Percentiles rank a stretch among this genome's conserved stretches.
Conservation (phyloP, 37 sponge, comb jelly and placozoan species). For the Halichondria panicea region DNA sequence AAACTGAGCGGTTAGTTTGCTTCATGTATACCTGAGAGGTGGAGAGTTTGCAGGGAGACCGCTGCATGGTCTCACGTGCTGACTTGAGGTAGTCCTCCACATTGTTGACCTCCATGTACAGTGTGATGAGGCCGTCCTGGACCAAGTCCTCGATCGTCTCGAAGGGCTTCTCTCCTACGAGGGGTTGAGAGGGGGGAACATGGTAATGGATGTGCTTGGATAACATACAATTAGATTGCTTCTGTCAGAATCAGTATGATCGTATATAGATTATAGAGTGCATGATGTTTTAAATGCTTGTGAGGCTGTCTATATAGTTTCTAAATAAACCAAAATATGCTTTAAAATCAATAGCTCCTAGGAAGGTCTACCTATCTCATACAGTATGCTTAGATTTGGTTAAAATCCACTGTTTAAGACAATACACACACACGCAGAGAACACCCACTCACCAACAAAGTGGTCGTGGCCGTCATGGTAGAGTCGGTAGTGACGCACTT, state of each 20-base stretch:
- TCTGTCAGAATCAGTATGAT: not conserved
- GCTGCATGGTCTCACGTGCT: slow-evolving; percentile 27
- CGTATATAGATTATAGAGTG: not conserved
- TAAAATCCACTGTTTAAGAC: too few relatives aligned
- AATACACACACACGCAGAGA: too few relatives aligned
- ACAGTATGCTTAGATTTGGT: too few relatives aligned
- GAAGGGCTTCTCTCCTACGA: slow-evolving; percentile 79
- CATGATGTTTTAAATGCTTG: too few relatives aligned
- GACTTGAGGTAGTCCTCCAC: slow-evolving; percentile 61
- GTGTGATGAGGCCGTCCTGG: slow-evolving; percentile 83
- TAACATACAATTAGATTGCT: not conserved
- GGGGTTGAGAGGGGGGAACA: not conserved
- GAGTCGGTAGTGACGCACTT: slow-evolving; percentile 73
- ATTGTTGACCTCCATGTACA: slow-evolving; percentile 80
- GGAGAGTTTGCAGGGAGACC: not conserved
- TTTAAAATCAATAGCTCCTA: too few relatives aligned
- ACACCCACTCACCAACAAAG: slow-evolving; percentile 57
- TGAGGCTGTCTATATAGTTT: too few relatives aligned
- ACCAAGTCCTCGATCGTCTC: slow-evolving; percentile 88
- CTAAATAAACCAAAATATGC: too few relatives aligned
- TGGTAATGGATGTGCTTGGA: too few relatives aligned
- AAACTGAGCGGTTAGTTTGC: too few relatives aligned
- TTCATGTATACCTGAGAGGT: too few relatives aligned
- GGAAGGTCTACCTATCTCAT: too few relatives aligned
- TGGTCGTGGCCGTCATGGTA: slow-evolving; percentile 50